Percentiles rank a stretch among this genome's conserved stretches.
Evolutionary conservation across 2,888 invertebrate genomes (phyloP).

Genomic region (Trachelus stipa): DNA sequence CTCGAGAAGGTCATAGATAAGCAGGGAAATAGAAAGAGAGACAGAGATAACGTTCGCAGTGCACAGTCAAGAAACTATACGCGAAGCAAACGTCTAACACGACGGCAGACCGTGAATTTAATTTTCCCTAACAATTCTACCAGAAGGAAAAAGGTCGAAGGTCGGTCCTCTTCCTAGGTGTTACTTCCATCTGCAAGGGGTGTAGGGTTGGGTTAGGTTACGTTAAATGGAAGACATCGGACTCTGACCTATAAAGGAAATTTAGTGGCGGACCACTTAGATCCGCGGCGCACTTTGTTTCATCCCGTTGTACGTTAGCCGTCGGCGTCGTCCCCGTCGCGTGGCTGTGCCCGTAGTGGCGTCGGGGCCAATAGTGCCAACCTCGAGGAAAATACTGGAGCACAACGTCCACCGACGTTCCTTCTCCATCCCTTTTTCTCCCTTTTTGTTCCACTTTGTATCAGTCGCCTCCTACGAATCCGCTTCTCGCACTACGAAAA

Average conservation of each 20-base stretch:
- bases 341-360: background rate
- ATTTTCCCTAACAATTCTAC: background rate
- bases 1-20: background rate
- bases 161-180: background rate
- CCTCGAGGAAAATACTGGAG: background rate
- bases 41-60: background rate
- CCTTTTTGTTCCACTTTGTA: background rate
- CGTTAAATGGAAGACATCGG: slow-evolving; percentile 19
- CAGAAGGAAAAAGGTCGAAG: background rate
- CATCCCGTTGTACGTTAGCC: background rate
- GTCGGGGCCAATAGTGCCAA: background rate
- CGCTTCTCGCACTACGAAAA: background rate
- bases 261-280: slow-evolving; percentile 23
- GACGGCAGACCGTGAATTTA: background rate
- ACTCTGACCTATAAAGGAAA: slow-evolving; percentile 25
- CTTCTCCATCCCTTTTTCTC: background rate
- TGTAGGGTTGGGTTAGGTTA: background rate
- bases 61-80: too few relatives aligned
- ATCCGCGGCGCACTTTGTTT: background rate
- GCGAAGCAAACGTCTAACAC: background rate
- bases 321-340: background rate
- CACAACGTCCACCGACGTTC: background rate
- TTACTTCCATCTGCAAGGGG: background rate
- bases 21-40: background rate
- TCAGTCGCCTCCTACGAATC: background rate